A percentile compares a stretch with the other conserved stretches of the same genome.
These are phyloP conservation scores for Zele albiditarsus DNA, from an alignment of 2,888 invertebrate genomes.

Conservation along the genomic window DNA sequence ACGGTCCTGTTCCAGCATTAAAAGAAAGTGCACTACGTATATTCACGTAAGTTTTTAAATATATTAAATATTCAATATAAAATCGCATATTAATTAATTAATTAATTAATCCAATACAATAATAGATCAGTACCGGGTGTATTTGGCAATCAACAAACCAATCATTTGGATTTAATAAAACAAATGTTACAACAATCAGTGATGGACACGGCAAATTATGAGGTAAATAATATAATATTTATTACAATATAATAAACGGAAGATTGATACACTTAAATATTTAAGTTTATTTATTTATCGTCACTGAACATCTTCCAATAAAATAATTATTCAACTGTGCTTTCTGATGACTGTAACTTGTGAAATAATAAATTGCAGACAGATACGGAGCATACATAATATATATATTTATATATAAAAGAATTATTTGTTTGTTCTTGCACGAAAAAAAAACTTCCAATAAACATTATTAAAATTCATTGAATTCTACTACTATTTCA, in stretches of 20 bases:
- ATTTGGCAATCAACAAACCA: conserved; percentile 95
- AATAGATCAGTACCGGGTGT: conserved; percentile 92
- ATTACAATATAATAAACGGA: conserved; percentile 47
- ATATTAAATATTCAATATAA: neutral
- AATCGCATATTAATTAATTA: neutral
- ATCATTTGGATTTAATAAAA: conserved; percentile 94
- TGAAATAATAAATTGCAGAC: conserved; percentile 75
- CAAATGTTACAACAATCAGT: conserved; percentile 93
- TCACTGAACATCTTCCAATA: conserved; percentile 74
- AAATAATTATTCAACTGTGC: conserved; percentile 61
- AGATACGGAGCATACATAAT: conserved; percentile 76
- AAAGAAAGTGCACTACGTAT: conserved; percentile 96
- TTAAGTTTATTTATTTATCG: conserved; percentile 53
- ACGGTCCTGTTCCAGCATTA: conserved; percentile 85
- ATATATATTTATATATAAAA: conserved; percentile 11
- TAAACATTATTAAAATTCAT: too few species aligned
- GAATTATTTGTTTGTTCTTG: too few species aligned
- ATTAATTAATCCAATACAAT: neutral
- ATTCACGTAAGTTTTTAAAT: conserved; percentile 83
- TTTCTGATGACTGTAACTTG: conserved; percentile 77
- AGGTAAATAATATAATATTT: conserved; percentile 71
- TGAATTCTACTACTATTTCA: neutral
- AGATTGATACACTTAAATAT: conserved; percentile 65
- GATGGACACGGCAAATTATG: conserved; percentile 81
- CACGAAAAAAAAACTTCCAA: too few species aligned